Percentiles rank a stretch among this genome's conserved stretches.
Evolutionary conservation across 2,113 vertebrate species (phyloP).

Genomic region (Poecilia latipinna): DNA sequence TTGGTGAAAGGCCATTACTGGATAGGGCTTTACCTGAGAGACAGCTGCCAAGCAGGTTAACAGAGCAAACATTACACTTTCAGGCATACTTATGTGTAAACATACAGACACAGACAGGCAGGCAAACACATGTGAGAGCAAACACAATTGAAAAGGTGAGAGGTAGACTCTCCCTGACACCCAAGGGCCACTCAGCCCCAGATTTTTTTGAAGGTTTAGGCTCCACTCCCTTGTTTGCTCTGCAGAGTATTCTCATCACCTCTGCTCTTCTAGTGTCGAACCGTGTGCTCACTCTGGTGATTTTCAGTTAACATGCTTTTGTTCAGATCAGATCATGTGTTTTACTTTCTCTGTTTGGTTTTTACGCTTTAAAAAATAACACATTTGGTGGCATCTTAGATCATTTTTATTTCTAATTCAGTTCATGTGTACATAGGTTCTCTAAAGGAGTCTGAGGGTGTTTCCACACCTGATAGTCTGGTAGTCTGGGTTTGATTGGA

Average conservation of each 20-base stretch:
- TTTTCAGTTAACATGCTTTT: conserved; percentile 21
- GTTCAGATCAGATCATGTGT: conserved; percentile 40
- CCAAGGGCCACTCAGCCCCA: conserved; percentile 28
- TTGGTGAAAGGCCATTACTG: conserved; percentile 44
- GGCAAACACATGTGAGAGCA: conserved; percentile 56
- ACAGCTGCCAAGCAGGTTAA: conserved; percentile 64
- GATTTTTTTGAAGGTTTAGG: conserved; percentile 13
- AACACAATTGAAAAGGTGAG: conserved; percentile 60
- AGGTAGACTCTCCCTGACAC: conserved; percentile 50
- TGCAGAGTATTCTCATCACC: conserved; percentile 37
- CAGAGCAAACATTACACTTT: conserved; percentile 66
- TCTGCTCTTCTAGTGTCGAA: conserved; percentile 29
- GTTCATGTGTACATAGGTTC: no score
- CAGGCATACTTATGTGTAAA: conserved; percentile 50
- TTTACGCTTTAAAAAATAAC: conserved; percentile 10
- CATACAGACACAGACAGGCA: conserved; percentile 54
- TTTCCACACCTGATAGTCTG: no score
- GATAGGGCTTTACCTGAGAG: conserved; percentile 54
- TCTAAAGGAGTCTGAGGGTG: no score
- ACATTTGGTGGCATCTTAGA: conserved; percentile 12
- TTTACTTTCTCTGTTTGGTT: conserved; percentile 40
- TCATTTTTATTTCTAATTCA: neutral
- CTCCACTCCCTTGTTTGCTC: conserved; percentile 70
- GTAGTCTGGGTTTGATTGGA: no score
- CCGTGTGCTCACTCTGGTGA: conserved; percentile 34